Base-by-base conservation (phyloP, 2,888 invertebrate species). In the Cheilosia urbana region DNA sequence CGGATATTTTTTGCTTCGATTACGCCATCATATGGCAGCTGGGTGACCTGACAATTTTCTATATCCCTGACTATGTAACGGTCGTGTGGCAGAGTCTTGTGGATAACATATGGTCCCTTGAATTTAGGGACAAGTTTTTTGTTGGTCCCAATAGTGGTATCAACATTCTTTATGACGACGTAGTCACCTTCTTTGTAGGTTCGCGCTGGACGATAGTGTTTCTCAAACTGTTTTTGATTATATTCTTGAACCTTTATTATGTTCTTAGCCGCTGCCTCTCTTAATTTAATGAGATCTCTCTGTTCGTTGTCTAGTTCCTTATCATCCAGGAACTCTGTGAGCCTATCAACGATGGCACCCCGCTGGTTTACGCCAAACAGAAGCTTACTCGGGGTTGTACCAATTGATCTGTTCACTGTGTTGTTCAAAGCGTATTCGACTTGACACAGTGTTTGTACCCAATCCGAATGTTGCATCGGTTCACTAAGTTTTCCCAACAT, bases 311-410 rank as follows among this genome's bases (percentile, higher is more conserved):
- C 55, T 11, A 55, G 4, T 6, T 24, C 13, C 47, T 66, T 73
- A 2, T 51, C 58, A 2, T 58, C 40, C 15, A 77, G 45, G 21
- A 72, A 76, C 17, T 76, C 53, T 15, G 68, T 69, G 4, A 88
- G 17, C 9, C 80, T 53, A 37, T 89, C 89, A 27, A 82, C 51
- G 11, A 87, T 47, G 6, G 76, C 47, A 7, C 89, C 89, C 37
- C 87, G 81, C 66, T 90, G 90, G 47, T 88, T 55, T 2, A 88
- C 73, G 2, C 90, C 89, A 53, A 89, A 90, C 42, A 90, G 65
- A 30, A 89, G 60, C 58, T 69, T 87, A 81, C 88, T 88, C 1
- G 90, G 89, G 1, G 89, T 88, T 45, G 90, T 87, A 0, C 87
- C 84, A 15, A 89, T 88, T 4, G 88, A 66, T 55, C 89, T 88